phyloP scores from a whole-genome alignment of 2,797 vertebrate genomes.

The Clamator glandarius region DNA sequence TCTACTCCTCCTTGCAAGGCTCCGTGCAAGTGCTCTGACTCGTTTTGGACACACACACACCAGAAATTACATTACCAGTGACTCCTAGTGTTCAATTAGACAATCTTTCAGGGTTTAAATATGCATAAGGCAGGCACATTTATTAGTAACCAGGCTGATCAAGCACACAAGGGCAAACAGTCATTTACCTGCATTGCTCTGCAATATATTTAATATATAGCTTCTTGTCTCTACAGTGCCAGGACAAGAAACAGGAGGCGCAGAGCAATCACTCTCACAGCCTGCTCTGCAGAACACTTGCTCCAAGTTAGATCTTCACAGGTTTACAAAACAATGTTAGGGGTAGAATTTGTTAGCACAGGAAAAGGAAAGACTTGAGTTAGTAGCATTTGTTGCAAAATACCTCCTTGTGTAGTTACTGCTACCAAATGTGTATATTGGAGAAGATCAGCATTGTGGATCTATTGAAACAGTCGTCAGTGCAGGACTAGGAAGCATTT shows the following conservation, averaged over 20 bases:
- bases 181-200: conserved; percentile 15
- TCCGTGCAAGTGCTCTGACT: conserved; percentile 5
- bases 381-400: conserved; percentile 20
- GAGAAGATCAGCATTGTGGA: background rate
- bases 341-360: conserved; percentile 44
- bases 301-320: background rate
- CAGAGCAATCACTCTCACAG: background rate
- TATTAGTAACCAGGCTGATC: conserved; percentile 31
- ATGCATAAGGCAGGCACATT: conserved; percentile 27
- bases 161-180: conserved; percentile 29
- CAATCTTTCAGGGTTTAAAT: conserved; percentile 65
- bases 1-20: background rate
- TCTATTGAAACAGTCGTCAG: background rate
- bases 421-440: background rate
- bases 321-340: conserved; percentile 24
- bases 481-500: background rate
- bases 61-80: conserved; percentile 27
- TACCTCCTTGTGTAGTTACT: background rate
- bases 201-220: conserved; percentile 2
- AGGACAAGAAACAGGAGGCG: background rate
- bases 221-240: background rate
- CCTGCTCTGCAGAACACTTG: background rate
- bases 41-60: background rate
- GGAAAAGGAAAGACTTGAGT: conserved; percentile 55
- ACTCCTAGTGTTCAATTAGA: conserved; percentile 47